Percentiles rank a stretch among this genome's conserved stretches.
Conservation (phyloP, 2,113 vertebrate species). For the Osmerus mordax region DNA sequence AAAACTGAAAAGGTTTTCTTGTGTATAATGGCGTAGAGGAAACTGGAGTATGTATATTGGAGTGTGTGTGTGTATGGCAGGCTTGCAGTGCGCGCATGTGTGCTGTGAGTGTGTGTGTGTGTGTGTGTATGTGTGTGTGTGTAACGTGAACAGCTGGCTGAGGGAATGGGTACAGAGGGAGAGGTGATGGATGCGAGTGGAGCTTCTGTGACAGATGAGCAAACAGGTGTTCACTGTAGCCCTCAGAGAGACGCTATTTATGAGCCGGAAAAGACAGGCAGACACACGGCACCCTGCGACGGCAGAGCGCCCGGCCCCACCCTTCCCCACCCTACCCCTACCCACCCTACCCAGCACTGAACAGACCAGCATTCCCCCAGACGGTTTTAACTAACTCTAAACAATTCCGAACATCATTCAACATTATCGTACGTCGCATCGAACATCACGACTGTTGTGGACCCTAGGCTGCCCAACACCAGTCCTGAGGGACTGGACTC, state of each 20-base stretch:
- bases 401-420: too few relatives aligned
- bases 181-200: conserved; percentile 67
- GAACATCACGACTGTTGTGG: too few relatives aligned
- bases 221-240: conserved; percentile 69
- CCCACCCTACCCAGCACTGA: too few relatives aligned
- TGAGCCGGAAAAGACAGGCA: conserved; percentile 69
- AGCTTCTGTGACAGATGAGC: conserved; percentile 69
- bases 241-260: conserved; percentile 66
- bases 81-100: conserved; percentile 16
- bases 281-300: conserved; percentile 5
- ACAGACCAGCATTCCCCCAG: too few relatives aligned
- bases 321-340: too few relatives aligned
- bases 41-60: neutral
- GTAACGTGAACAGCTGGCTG: conserved; percentile 66
- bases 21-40: neutral
- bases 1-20: neutral
- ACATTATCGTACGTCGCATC: too few relatives aligned
- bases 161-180: conserved; percentile 69
- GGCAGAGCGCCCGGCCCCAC: neutral
- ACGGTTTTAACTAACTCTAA: too few relatives aligned
- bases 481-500: too few relatives aligned
- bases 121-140: conserved; percentile 40
- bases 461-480: too few relatives aligned
- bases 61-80: too few relatives aligned
- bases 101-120: conserved; percentile 12